Evolutionary conservation across 2,797 vertebrate genomes (phyloP), one percentile per base, ranked within the genome.

Genomic region (Caiman crocodilus): DNA sequence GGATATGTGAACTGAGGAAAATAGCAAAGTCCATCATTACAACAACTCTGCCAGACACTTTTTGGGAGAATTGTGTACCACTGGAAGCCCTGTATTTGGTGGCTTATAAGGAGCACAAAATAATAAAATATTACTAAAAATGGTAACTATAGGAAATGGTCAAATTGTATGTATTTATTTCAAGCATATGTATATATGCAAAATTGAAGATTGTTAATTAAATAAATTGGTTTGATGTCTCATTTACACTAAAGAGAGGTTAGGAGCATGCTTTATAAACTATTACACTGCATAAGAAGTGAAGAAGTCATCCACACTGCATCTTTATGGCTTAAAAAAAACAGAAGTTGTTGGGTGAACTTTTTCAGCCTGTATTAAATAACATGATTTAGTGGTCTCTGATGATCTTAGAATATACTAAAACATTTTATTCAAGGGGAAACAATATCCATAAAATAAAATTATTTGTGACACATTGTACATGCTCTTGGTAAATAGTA

Each of bases 381-480:
- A 87, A 80, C 23, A 21, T 18, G 35, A 92, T 81, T 60, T 92
- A 88, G 58, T 64, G 14, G 63, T 84, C 80, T 56, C 92, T 94
- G 58, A 30, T 89, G 82, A 35, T 71, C 67, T 83, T 85, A 74
- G 80, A 2, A 1, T 18, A 64, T 26, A 69, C 58, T 64, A 82
- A 85, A 91, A 64, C 6, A 8, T 32, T 92, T 89, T 82, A 21
- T 78, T 85, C 64, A 82, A 87, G 25, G 25, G 25, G 30, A 6
- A 42, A 71, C 21, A 71, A 71, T 21, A 90, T 4, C 57, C 42
- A 84, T 25, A 32, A 82, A 92, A 84, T 76, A 0, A 26, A 14
- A 82, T 76, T 0, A 14, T 82, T 92, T 92, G 15, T 42, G 35
- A 73, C 23, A 15, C 25, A 8, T 73, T 92, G 86, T 59, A 76